A percentile compares a stretch with the other conserved stretches of the same genome.
These are phyloP conservation scores for Electrophaes corylata DNA, from an alignment of 2,888 invertebrate species.

Conservation along the genomic window DNA sequence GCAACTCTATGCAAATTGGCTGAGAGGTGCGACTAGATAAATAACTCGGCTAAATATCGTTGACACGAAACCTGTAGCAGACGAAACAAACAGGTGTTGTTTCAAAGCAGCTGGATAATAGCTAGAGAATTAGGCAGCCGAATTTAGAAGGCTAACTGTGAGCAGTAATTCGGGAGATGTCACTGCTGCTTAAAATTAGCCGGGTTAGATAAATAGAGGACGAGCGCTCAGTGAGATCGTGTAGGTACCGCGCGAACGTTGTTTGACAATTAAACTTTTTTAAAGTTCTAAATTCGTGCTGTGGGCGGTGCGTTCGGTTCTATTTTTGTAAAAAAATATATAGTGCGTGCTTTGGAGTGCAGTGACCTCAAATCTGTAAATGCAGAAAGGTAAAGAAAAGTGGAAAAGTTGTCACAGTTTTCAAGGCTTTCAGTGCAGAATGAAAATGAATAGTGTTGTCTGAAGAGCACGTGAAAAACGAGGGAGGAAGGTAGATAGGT, in stretches of 20 bases:
- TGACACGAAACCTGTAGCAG: slow-evolving; percentile 1
- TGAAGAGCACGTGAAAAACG: slow-evolving; percentile 17
- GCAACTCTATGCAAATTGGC: slow-evolving; percentile 44
- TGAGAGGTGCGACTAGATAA: slow-evolving; percentile 27
- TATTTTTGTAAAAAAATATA: slow-evolving; percentile 64
- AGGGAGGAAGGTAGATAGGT: not conserved
- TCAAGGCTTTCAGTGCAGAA: slow-evolving; percentile 20
- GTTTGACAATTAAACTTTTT: slow-evolving; percentile 44
- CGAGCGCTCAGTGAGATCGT: slow-evolving; percentile 47
- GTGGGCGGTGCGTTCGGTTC: slow-evolving; percentile 53
- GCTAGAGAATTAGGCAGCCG: slow-evolving; percentile 26
- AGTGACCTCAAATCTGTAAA: slow-evolving; percentile 60
- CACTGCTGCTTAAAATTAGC: slow-evolving; percentile 44
- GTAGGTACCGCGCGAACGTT: slow-evolving; percentile 60
- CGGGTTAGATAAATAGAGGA: slow-evolving; percentile 52
- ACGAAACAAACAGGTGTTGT: slow-evolving; percentile 15
- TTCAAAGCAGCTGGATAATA: slow-evolving; percentile 26
- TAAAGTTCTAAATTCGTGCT: slow-evolving; percentile 49
- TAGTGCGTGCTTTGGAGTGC: slow-evolving; percentile 62
- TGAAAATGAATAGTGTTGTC: slow-evolving; percentile 17
- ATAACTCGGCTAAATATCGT: slow-evolving; percentile 26
- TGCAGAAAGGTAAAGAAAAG: slow-evolving; percentile 44
- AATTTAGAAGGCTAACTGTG: slow-evolving; percentile 20
- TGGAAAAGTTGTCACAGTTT: slow-evolving; percentile 36
- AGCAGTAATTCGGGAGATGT: slow-evolving; percentile 19